phyloP scores from a whole-genome alignment of 1,140 invertebrate species.

The Hycleus cichorii region DNA sequence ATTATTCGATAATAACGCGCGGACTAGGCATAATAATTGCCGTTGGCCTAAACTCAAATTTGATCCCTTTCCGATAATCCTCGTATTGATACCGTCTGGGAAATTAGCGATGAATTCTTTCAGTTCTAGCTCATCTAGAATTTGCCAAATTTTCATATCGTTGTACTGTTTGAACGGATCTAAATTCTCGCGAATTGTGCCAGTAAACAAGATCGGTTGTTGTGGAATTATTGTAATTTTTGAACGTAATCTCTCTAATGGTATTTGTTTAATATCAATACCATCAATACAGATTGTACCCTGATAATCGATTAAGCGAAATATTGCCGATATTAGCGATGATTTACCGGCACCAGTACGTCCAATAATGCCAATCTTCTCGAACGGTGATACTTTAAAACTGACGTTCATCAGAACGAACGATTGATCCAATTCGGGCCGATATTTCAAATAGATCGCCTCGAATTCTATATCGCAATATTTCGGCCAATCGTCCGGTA shows the following conservation, averaged over 20 bases:
- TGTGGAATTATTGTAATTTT: slow-evolving; percentile 67
- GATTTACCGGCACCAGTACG: slow-evolving; percentile 72
- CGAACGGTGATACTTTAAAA: slow-evolving; percentile 48
- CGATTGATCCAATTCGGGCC: slow-evolving; percentile 32
- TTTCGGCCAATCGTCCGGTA: slow-evolving; percentile 60
- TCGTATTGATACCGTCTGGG: slow-evolving; percentile 38
- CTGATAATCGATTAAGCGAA: slow-evolving; percentile 59
- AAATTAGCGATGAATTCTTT: slow-evolving; percentile 41
- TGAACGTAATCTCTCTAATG: slow-evolving; percentile 53
- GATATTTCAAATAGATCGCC: slow-evolving; percentile 46
- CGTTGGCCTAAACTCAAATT: slow-evolving; percentile 24
- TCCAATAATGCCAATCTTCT: slow-evolving; percentile 68
- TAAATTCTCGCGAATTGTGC: slow-evolving; percentile 55
- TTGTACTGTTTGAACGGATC: slow-evolving; percentile 56
- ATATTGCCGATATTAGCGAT: slow-evolving; percentile 61
- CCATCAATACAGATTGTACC: slow-evolving; percentile 56
- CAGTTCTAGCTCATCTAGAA: slow-evolving; percentile 53
- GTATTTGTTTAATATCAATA: slow-evolving; percentile 45
- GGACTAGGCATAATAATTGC: slow-evolving; percentile 53
- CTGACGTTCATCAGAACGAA: slow-evolving; percentile 49
- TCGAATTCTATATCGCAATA: slow-evolving; percentile 61
- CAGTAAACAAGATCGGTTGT: slow-evolving; percentile 62
- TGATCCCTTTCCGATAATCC: slow-evolving; percentile 31
- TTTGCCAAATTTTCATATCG: slow-evolving; percentile 55
- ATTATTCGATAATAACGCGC: slow-evolving; percentile 59